These are phyloP conservation scores for Halesus radiatus DNA, from an alignment of 1,140 invertebrate genomes.

Conservation along the genomic window DNA sequence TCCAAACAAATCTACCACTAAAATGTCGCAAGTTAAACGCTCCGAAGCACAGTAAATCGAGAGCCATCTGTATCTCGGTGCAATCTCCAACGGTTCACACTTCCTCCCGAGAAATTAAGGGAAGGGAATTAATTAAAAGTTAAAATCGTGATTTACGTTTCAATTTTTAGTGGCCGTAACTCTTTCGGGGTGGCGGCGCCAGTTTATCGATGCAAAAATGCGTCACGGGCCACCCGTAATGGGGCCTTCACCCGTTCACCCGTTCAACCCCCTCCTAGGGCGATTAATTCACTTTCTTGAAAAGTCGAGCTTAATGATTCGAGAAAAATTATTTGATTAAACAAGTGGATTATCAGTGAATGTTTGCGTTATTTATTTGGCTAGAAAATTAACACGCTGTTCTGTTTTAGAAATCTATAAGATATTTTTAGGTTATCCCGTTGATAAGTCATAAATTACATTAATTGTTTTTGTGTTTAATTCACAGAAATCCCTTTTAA, in stretches of 20 bases:
- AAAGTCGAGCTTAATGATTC: conserved; percentile 28
- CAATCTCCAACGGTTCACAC: background rate
- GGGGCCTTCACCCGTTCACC: background rate
- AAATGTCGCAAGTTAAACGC: too few relatives aligned
- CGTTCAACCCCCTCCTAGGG: background rate
- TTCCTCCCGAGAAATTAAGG: conserved; percentile 46
- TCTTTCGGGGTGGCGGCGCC: conserved; percentile 37
- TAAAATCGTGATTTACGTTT: conserved; percentile 57
- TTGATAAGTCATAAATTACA: too few relatives aligned
- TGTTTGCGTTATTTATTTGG: too few relatives aligned
- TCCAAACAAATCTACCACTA: too few relatives aligned
- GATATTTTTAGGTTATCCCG: too few relatives aligned
- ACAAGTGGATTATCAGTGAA: background rate
- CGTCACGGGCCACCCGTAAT: background rate
- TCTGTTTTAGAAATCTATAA: too few relatives aligned
- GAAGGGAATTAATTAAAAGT: conserved; percentile 55
- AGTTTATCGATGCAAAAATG: conserved; percentile 48
- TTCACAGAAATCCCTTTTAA: too few relatives aligned
- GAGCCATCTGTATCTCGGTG: background rate
- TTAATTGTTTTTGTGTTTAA: too few relatives aligned
- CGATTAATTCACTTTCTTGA: conserved; percentile 34
- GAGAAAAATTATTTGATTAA: conserved; percentile 38
- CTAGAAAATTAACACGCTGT: too few relatives aligned
- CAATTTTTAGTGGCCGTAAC: conserved; percentile 56
- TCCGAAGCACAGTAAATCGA: too few relatives aligned